Percentiles rank a stretch among this genome's conserved stretches.
These are phyloP conservation scores for Salarias fasciatus DNA, from an alignment of 2,797 vertebrate genomes.

Conservation along the genomic window DNA sequence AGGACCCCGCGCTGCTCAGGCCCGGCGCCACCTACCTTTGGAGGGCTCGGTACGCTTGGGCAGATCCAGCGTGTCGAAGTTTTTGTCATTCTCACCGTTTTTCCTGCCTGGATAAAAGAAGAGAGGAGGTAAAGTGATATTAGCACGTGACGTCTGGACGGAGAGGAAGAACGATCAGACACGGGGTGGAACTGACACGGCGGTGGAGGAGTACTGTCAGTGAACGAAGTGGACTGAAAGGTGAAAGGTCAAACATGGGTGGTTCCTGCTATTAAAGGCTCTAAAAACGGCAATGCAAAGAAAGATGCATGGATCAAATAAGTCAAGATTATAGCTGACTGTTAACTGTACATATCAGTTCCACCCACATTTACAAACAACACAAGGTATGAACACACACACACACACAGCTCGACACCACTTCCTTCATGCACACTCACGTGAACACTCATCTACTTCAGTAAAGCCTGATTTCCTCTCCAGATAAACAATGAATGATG, in stretches of 20 bases:
- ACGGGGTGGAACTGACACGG: constrained; percentile 18
- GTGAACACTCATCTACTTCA: no score
- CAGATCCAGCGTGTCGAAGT: constrained; percentile 92
- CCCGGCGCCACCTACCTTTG: constrained; percentile 80
- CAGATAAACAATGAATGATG: constrained; percentile 54
- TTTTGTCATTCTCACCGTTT: constrained; percentile 88
- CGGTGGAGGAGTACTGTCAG: background rate
- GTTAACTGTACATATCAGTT: background rate
- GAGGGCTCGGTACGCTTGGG: constrained; percentile 90
- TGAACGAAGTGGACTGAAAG: background rate
- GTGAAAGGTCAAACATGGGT: no score
- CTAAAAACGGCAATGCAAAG: no score
- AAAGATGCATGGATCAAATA: no score
- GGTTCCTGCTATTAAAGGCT: no score
- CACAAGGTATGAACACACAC: constrained; percentile 14
- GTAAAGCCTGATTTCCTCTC: constrained; percentile 57
- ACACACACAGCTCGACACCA: constrained; percentile 9
- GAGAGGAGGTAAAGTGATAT: constrained; percentile 34
- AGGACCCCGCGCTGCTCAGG: constrained; percentile 1
- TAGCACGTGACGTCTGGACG: constrained; percentile 21
- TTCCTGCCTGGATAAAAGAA: constrained; percentile 86
- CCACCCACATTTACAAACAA: constrained; percentile 19
- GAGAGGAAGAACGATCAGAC: constrained; percentile 12
- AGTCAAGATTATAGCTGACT: no score
- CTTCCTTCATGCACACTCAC: no score